Percentiles rank a stretch among this genome's conserved stretches.
Conservation (phyloP, 1,140 invertebrate species). For the Homarus americanus region DNA sequence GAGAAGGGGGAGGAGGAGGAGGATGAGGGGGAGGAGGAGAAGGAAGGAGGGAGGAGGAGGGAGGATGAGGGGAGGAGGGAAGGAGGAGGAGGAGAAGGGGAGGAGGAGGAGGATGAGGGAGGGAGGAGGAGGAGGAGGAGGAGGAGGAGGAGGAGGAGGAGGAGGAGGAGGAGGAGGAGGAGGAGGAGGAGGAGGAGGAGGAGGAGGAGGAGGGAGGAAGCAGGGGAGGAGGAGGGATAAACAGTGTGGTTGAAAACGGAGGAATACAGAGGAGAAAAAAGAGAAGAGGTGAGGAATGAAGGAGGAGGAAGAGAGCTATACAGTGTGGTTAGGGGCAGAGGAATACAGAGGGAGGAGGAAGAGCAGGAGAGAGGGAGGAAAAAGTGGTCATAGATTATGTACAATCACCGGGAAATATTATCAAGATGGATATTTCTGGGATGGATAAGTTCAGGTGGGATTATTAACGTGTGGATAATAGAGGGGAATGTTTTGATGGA, state of each 20-base stretch:
- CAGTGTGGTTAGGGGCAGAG: background rate
- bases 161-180: background rate
- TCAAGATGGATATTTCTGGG: too few species aligned
- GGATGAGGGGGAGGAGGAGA: background rate
- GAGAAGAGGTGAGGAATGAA: background rate
- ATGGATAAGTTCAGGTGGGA: too few species aligned
- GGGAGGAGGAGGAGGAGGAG: background rate
- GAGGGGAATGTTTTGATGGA: too few species aligned
- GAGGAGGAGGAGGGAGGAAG: background rate
- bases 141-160: background rate
- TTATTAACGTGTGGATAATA: too few species aligned
- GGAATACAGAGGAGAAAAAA: background rate
- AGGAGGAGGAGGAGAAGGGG: background rate
- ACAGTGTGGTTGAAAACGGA: background rate
- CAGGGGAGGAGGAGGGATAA: background rate
- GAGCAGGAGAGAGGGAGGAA: background rate
- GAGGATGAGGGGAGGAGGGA: too few species aligned
- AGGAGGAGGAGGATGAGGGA: background rate
- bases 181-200: slow-evolving; percentile 5
- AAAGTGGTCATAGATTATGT: too few species aligned
- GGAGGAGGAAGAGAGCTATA: background rate
- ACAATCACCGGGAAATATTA: too few species aligned
- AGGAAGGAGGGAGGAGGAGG: background rate
- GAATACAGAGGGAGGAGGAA: too few species aligned
- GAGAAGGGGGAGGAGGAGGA: slow-evolving; percentile 2